Evolutionary conservation across 2,797 vertebrate genomes (phyloP).

Genomic region (Enteromius argenteus): DNA sequence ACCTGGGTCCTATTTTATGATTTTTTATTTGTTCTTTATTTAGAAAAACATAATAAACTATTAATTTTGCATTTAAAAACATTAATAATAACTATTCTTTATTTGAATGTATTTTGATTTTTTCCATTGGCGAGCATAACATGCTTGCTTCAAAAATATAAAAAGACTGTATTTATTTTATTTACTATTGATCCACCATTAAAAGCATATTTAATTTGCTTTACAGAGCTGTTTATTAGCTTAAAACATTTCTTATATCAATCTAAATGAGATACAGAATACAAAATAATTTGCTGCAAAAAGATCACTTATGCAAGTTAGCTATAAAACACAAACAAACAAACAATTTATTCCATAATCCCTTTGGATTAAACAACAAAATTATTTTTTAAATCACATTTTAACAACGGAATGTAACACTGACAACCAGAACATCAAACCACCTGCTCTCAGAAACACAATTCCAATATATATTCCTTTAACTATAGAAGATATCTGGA

Average conservation of each 20-base stretch:
- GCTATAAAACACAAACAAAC: neutral
- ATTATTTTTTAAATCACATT: slow-evolving; percentile 26
- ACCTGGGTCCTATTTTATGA: neutral
- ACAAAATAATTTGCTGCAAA: neutral
- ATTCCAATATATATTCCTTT: neutral
- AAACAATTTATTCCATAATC: neutral
- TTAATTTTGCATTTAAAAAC: neutral
- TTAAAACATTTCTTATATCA: neutral
- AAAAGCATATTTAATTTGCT: neutral
- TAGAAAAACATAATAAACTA: neutral
- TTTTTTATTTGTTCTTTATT: neutral
- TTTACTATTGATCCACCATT: neutral
- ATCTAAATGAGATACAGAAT: neutral
- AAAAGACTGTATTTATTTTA: neutral
- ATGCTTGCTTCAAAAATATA: neutral
- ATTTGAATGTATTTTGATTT: too few species aligned
- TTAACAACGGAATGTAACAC: neutral
- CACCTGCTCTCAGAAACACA: neutral
- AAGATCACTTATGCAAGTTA: neutral
- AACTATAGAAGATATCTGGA: neutral
- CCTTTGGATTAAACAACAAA: neutral
- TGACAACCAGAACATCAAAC: neutral
- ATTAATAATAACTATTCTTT: neutral
- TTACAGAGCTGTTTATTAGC: slow-evolving; percentile 15
- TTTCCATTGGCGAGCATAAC: neutral